Percentiles rank a stretch among this genome's conserved stretches.
Conservation (phyloP, 1,140 invertebrate genomes). For the Drosophila nigromelanica region DNA sequence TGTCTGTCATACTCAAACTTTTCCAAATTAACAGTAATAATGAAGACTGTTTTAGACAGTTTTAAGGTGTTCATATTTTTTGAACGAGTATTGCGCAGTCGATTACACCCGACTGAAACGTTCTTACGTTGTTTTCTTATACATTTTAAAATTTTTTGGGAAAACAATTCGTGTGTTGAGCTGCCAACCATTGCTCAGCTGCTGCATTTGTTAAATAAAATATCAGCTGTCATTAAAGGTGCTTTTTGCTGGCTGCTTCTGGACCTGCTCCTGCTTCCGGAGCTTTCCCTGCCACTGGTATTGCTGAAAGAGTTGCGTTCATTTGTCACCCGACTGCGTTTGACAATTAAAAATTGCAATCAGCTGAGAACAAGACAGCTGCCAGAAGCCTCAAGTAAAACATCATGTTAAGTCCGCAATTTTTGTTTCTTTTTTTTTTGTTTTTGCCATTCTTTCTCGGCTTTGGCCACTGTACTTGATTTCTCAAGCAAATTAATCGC, state of each 20-base stretch:
- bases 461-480: conserved; percentile 2
- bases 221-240: conserved; percentile 76
- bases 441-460: not conserved
- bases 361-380: conserved; percentile 45
- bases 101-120: too few relatives aligned
- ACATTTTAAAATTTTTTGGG: conserved; percentile 61
- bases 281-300: not conserved
- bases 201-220: conserved; percentile 77
- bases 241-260: conserved; percentile 7
- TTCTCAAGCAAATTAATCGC: conserved; percentile 26
- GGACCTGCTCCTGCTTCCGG: not conserved
- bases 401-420: conserved; percentile 28
- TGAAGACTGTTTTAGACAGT: too few relatives aligned
- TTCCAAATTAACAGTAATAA: not conserved
- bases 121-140: conserved; percentile 23
- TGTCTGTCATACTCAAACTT: too few relatives aligned
- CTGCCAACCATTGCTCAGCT: conserved; percentile 57
- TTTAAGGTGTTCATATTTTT: too few relatives aligned
- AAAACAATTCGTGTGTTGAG: conserved; percentile 65
- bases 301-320: conserved; percentile 41
- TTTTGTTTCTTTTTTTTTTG: conserved; percentile 5
- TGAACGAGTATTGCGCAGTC: too few relatives aligned
- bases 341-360: conserved; percentile 77
- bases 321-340: conserved; percentile 76
- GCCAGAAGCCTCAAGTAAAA: conserved; percentile 38